These are phyloP conservation scores for Bradypus variegatus DNA, from an alignment of 2,797 vertebrate species.

Conservation along the genomic window DNA sequence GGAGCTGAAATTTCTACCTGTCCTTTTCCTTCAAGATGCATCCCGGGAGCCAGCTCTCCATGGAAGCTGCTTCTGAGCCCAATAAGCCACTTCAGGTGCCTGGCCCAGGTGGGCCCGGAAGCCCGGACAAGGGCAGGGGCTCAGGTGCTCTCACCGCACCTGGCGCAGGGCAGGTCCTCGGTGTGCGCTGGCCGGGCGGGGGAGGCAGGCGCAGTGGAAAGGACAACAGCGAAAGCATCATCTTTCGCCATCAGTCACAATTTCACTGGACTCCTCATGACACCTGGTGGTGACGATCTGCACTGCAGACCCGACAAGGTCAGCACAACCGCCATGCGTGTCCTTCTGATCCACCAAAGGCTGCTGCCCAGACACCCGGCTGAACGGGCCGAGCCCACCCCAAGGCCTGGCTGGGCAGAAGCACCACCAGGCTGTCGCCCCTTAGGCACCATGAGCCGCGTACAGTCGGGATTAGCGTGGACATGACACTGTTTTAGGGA, in stretches of 20 bases:
- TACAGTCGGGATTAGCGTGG: neutral
- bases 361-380: no score
- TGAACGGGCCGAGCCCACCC: no score
- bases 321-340: no score
- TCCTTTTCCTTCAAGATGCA: neutral
- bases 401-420: no score
- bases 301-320: neutral
- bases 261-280: neutral
- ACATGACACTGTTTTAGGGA: accelerated
- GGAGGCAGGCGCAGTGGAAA: neutral
- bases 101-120: no score
- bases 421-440: neutral
- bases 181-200: no score
- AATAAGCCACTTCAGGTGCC: no score
- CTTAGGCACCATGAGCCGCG: neutral
- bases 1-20: no score
- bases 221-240: neutral
- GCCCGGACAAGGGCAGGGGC: no score
- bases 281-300: slow-evolving; percentile 13
- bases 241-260: neutral
- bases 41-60: neutral
- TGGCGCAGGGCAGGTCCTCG: no score
- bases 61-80: neutral
- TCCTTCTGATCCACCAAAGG: neutral
- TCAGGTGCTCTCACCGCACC: no score